Conservation (phyloP, 2,113 vertebrate genomes). For the Montifringilla adamsi region DNA sequence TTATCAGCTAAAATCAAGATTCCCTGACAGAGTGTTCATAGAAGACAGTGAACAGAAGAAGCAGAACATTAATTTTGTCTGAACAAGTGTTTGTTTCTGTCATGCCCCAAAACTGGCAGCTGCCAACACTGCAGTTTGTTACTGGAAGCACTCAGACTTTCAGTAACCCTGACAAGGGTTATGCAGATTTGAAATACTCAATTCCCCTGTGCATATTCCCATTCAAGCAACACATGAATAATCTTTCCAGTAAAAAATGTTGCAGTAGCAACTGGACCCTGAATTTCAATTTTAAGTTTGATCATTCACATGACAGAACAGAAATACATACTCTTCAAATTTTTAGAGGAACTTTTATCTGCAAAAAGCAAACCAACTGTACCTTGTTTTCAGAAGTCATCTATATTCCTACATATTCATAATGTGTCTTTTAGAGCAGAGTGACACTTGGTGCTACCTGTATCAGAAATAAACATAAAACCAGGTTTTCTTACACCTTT, state of each 20-base stretch:
- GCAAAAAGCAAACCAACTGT: not conserved
- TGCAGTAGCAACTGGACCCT: not conserved
- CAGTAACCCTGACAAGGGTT: not conserved
- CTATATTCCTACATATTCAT: not conserved
- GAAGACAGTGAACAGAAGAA: not conserved
- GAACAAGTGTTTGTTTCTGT: not conserved
- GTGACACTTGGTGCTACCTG: not conserved
- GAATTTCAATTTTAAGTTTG: not conserved
- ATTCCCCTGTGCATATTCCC: not conserved
- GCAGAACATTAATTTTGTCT: not conserved
- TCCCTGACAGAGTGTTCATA: not conserved
- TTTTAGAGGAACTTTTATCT: not conserved
- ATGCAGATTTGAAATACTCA: not conserved
- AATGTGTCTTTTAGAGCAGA: not conserved
- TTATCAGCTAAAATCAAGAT: not conserved
- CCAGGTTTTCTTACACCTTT: not conserved
- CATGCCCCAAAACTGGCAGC: not conserved
- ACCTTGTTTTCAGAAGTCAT: not conserved
- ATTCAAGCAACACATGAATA: not conserved
- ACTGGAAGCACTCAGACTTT: not conserved
- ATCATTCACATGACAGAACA: not conserved
- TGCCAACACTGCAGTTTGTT: not conserved
- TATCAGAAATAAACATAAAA: not conserved
- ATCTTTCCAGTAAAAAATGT: not conserved
- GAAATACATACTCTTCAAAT: not conserved